Evolutionary conservation across 2,113 vertebrate genomes (phyloP).

Genomic region (Poicephalus meyeri): DNA sequence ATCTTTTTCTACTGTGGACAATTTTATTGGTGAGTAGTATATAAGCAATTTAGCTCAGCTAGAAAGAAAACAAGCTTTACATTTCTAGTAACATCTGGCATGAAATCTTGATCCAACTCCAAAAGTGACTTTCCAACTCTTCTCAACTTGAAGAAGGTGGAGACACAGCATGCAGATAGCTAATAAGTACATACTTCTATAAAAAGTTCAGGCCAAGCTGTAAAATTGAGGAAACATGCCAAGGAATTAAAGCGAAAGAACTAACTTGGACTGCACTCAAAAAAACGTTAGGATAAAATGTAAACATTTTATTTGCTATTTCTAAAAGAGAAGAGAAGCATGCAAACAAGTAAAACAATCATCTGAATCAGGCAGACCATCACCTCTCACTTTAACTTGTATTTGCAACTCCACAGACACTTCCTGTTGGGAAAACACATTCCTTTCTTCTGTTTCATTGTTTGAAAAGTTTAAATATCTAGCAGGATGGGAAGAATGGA

Average conservation of each 20-base stretch:
- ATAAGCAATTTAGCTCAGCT: not conserved
- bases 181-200: not conserved
- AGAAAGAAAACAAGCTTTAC: not conserved
- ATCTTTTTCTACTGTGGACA: not conserved
- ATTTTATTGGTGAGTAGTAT: not conserved
- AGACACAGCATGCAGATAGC: not conserved
- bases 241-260: not conserved
- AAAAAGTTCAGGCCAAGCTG: not conserved
- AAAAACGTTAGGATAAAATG: not conserved
- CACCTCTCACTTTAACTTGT: not conserved
- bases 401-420: not conserved
- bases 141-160: not conserved
- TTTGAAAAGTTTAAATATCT: not conserved
- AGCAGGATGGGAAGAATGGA: not conserved
- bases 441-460: not conserved
- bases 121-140: not conserved
- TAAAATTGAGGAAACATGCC: not conserved
- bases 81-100: not conserved
- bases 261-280: conserved; percentile 1
- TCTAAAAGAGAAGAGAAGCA: conserved; percentile 14
- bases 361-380: not conserved
- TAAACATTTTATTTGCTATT: conserved; percentile 13
- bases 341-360: not conserved
- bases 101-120: not conserved
- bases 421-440: not conserved